A percentile compares a stretch with the other conserved stretches of the same genome.
phyloP scores from a whole-genome alignment of 92 coral and sea anemone genomes.

The Porites lobata region DNA sequence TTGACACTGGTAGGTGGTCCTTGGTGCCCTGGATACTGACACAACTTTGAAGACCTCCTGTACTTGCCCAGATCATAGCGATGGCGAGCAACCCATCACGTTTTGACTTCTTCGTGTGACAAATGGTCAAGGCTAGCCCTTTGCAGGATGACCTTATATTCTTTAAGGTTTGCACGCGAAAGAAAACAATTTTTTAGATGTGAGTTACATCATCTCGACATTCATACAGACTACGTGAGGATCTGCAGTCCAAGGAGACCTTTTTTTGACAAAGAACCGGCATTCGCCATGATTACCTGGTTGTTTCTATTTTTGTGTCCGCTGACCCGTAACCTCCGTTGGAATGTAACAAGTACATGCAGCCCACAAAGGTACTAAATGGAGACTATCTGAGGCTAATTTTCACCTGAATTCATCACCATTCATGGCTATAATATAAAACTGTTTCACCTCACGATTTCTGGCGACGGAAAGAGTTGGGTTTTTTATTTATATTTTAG shows the following conservation, averaged over 20 bases:
- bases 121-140: no score
- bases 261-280: no score
- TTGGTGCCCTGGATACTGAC: slow-evolving; percentile 54
- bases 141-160: slow-evolving; percentile 58
- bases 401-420: not conserved
- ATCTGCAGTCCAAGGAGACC: slow-evolving; percentile 12
- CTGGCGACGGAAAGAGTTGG: no score
- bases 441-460: not conserved
- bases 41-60: slow-evolving; percentile 19
- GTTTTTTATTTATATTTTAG: no score
- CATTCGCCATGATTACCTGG: no score
- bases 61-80: slow-evolving; percentile 47
- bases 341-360: not conserved
- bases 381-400: not conserved
- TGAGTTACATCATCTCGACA: slow-evolving; percentile 46
- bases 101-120: not conserved
- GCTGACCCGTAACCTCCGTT: not conserved
- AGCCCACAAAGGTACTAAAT: not conserved
- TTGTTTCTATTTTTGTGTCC: not conserved
- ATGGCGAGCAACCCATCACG: slow-evolving; percentile 53
- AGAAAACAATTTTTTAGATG: slow-evolving; percentile 41
- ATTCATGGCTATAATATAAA: not conserved
- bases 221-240: slow-evolving; percentile 27
- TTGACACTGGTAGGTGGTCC: slow-evolving; percentile 22
- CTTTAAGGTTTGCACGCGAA: slow-evolving; percentile 38